A percentile compares a stretch with the other conserved stretches of the same genome.
Conservation (phyloP, 2,797 vertebrate genomes). For the Rhyacichthys aspro region DNA sequence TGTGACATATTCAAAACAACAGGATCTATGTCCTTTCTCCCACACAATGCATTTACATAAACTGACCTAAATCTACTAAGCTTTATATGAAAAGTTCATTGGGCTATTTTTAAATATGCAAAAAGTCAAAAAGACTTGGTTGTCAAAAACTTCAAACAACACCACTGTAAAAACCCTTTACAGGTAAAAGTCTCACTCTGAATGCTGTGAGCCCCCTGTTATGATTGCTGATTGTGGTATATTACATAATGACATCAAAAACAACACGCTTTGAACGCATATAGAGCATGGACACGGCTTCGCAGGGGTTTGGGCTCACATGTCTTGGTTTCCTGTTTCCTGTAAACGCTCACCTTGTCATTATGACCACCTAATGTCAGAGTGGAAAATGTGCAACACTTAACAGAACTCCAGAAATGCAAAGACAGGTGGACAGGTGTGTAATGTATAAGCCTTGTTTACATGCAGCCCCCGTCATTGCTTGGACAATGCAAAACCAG, state of each 20-base stretch:
- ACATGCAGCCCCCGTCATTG: slow-evolving; percentile 2
- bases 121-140: slow-evolving; percentile 13
- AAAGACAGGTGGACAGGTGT: not conserved
- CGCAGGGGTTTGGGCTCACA: not conserved
- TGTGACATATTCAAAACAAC: slow-evolving; percentile 27
- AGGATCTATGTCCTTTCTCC: slow-evolving; percentile 2
- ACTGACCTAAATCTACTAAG: not conserved
- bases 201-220: too few species aligned
- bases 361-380: slow-evolving; percentile 12
- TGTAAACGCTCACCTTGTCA: slow-evolving; percentile 34
- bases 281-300: slow-evolving; percentile 3
- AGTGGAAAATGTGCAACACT: slow-evolving; percentile 6
- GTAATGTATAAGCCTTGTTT: not conserved
- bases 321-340: slow-evolving; percentile 59
- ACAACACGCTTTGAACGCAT: not conserved
- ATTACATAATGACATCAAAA: slow-evolving; percentile 9
- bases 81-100: too few species aligned
- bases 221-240: slow-evolving; percentile 24
- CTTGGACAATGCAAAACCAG: slow-evolving; percentile 6
- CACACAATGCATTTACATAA: not conserved
- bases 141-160: slow-evolving; percentile 23
- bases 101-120: slow-evolving; percentile 46
- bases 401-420: not conserved
- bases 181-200: slow-evolving; percentile 14
- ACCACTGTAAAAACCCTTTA: not conserved